Conservation (phyloP, 1,140 invertebrate species). For the Rhopalosiphum maidis region DNA sequence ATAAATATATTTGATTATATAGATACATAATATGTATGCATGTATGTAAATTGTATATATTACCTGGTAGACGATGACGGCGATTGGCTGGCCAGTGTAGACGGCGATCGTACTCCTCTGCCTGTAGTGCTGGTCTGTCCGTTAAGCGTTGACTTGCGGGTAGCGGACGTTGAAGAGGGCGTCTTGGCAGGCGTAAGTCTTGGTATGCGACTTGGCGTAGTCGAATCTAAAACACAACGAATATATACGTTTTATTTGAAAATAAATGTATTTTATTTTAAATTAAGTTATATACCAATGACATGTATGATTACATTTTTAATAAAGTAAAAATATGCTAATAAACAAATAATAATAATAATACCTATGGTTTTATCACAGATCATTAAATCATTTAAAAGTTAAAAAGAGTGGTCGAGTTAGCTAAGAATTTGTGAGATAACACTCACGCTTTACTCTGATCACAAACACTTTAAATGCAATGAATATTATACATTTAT, state of each 20-base stretch:
- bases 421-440: too few relatives aligned
- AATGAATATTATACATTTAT: not conserved
- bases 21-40: not conserved
- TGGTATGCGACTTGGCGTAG: conserved; percentile 63
- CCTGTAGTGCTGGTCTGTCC: conserved; percentile 62
- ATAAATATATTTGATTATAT: not conserved
- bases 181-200: conserved; percentile 60
- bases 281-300: not conserved
- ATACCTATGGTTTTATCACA: not conserved
- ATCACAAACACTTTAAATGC: not conserved
- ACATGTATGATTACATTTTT: not conserved
- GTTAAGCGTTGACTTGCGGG: conserved; percentile 62
- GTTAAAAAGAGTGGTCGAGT: too few relatives aligned
- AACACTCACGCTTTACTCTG: too few relatives aligned
- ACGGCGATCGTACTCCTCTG: conserved; percentile 65
- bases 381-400: too few relatives aligned
- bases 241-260: not conserved
- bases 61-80: conserved; percentile 71
- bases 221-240: conserved; percentile 67
- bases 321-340: not conserved
- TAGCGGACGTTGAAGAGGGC: conserved; percentile 63
- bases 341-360: too few relatives aligned
- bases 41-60: not conserved
- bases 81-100: conserved; percentile 65
- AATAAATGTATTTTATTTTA: not conserved